Evolutionary conservation across 2,113 vertebrate genomes (phyloP), one percentile per base, ranked within the genome.

Genomic region (Okapia johnstoni): DNA sequence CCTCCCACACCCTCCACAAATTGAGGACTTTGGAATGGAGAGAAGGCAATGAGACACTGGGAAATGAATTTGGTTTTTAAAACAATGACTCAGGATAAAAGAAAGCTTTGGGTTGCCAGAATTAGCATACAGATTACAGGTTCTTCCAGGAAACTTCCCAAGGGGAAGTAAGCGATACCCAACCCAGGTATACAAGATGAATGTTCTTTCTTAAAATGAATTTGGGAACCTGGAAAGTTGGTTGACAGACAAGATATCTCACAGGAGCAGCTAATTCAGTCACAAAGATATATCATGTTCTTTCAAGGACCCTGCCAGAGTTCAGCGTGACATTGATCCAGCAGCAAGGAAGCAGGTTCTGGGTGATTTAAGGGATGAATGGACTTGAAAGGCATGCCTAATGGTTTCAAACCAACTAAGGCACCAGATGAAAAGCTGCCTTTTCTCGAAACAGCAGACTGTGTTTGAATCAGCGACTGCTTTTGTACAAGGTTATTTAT

Each of bases 341-440:
- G 50, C 6, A 83, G 90, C 1, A n/a, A 95, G 76, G 76, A 96
- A 95, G 89, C n/a, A 16, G 57, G 61, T 76, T 57, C 46, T 0
- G 3, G 96, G 46, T 76, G 96, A 98, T 97, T 98, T 97, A 97
- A 19, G 55, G 93, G 94, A 93, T 55, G 55, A 98, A 96, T 93
- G 43, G 92, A 79, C 95, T 52, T 66, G 94, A 96, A 98, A 98
- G 97, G 97, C 98, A 93, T 16, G 89, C 15, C 97, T 94, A 98
- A 96, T 97, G 97, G 88, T 58, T 86, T 97, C 91, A 84, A 63
- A 52, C 40, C 40, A 76, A 93, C 80, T 58, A 92, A 97, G 96
- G 86, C 85, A 63, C 66, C 80, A 92, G 93, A 11, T 87, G 80
- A 98, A 98, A 97, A 81, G 97, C 48, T 1, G 7, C 63, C 83